These are phyloP conservation scores for Leptinotarsa texana DNA, from an alignment of 1,140 invertebrate genomes.

Conservation along the genomic window DNA sequence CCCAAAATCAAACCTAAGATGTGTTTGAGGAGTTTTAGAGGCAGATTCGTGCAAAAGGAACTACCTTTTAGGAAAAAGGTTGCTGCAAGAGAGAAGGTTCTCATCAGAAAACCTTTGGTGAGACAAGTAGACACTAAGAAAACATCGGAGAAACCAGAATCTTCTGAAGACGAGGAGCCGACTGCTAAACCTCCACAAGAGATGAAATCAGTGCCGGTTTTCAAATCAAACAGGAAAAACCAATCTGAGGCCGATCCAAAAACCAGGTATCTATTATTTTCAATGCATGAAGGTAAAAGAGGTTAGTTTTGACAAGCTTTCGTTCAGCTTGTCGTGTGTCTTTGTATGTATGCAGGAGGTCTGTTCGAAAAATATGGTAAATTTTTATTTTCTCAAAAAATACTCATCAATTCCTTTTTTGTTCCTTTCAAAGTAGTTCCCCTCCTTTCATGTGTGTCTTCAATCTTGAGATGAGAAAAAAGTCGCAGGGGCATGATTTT, in stretches of 20 bases:
- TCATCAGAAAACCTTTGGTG: constrained; percentile 12
- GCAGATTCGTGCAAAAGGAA: constrained; percentile 51
- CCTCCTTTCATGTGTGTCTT: no score
- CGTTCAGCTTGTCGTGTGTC: no score
- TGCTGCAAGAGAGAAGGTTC: constrained; percentile 25
- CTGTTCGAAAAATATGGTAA: no score
- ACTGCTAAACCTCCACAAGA: constrained; percentile 53
- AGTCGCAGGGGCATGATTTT: no score
- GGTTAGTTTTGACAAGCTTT: no score
- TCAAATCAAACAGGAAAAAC: background rate
- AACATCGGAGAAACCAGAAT: constrained; percentile 21
- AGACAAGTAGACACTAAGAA: constrained; percentile 33
- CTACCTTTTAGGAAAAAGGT: constrained; percentile 39
- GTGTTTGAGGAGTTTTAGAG: constrained; percentile 53
- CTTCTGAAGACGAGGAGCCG: constrained; percentile 57
- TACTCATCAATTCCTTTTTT: no score
- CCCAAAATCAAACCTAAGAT: constrained; percentile 50
- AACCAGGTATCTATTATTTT: background rate
- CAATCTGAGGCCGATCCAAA: background rate
- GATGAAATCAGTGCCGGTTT: background rate
- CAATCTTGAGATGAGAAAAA: no score
- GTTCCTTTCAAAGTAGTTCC: no score
- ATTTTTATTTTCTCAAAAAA: no score
- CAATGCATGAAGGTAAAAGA: no score
- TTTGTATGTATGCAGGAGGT: no score